Percentiles rank a stretch among this genome's conserved stretches.
Evolutionary conservation across 2,888 invertebrate species (phyloP).

Genomic region (Protophormia terraenovae): DNA sequence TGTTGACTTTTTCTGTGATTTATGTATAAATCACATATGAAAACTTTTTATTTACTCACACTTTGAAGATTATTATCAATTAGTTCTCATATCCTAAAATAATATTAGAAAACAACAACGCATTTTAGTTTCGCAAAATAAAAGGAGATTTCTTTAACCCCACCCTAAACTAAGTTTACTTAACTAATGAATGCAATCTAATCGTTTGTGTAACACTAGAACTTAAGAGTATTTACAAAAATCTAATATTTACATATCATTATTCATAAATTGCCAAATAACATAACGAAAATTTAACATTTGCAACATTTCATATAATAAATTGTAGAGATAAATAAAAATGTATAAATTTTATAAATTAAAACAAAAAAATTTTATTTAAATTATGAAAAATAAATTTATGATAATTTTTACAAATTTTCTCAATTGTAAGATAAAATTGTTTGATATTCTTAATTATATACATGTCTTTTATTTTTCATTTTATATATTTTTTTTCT

Average conservation of each 20-base stretch:
- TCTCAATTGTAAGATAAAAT: background rate
- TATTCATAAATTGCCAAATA: slow-evolving; percentile 45
- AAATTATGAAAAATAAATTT: background rate
- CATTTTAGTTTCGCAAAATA: background rate
- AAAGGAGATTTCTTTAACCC: background rate
- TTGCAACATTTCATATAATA: background rate
- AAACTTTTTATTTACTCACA: background rate
- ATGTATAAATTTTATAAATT: background rate
- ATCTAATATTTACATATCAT: slow-evolving; percentile 45
- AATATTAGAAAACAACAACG: background rate
- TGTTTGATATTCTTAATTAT: background rate
- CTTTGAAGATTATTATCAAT: background rate
- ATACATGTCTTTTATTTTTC: background rate
- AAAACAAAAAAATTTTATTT: slow-evolving; percentile 16
- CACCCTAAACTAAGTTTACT: slow-evolving; percentile 47
- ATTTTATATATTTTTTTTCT: background rate
- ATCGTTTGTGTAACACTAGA: slow-evolving; percentile 54
- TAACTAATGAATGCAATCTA: slow-evolving; percentile 68
- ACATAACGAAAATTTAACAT: background rate
- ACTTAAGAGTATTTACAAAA: slow-evolving; percentile 28
- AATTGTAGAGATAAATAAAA: background rate
- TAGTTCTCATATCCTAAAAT: background rate
- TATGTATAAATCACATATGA: background rate
- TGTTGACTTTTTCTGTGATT: background rate
- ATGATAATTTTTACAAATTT: background rate